phyloP scores from a whole-genome alignment of 30 jellyfish, hydroid and myxozoan genomes.

The Pseudorhiza aurosa region DNA sequence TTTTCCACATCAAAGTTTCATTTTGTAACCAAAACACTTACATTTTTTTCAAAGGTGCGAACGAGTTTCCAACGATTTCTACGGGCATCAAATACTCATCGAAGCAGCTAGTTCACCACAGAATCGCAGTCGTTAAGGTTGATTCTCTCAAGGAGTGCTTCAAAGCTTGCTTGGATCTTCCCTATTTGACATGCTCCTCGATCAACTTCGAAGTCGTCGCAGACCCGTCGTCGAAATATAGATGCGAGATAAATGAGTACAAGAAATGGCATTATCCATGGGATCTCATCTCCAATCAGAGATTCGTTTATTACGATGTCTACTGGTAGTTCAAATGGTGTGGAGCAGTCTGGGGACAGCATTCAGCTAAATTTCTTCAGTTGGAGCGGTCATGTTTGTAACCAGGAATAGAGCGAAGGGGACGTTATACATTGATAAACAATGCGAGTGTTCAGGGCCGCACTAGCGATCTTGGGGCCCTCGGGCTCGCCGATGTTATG shows the following conservation, averaged over 20 bases:
- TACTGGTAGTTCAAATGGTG: slow-evolving; percentile 1
- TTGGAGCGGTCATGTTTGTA: background rate
- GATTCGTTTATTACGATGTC: slow-evolving; percentile 14
- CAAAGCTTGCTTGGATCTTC: background rate
- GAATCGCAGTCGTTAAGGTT: background rate
- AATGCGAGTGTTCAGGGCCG: too few species aligned
- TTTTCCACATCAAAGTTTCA: too few species aligned
- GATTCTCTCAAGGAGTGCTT: background rate
- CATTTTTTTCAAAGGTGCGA: background rate
- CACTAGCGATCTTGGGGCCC: too few species aligned
- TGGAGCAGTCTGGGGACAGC: too few species aligned
- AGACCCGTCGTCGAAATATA: background rate
- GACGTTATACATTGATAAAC: too few species aligned
- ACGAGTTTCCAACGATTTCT: background rate
- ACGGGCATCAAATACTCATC: background rate
- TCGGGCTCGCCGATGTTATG: too few species aligned
- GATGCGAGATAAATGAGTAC: slow-evolving; percentile 1
- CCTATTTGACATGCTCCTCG: slow-evolving; percentile 19
- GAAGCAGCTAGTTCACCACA: slow-evolving; percentile 10
- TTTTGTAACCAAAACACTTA: too few species aligned
- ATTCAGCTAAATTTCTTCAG: too few species aligned
- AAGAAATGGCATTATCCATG: slow-evolving; percentile 1
- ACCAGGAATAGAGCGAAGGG: too few species aligned
- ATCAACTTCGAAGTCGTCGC: background rate
- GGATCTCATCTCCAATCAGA: background rate